Evolutionary conservation across 2,113 vertebrate species (phyloP).

Genomic region (Aplodontia rufa): DNA sequence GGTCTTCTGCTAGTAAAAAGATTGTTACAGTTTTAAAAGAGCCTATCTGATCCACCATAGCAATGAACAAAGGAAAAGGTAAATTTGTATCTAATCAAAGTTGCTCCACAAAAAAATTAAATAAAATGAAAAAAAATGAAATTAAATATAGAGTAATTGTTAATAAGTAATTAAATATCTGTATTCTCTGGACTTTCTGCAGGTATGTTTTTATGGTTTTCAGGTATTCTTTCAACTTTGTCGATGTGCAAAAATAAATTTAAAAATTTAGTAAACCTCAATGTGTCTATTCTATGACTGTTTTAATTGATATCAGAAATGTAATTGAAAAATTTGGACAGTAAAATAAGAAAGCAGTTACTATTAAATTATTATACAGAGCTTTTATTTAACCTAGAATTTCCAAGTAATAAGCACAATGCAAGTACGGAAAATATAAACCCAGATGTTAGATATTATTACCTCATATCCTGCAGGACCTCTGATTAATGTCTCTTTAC

Average conservation of each 20-base stretch:
- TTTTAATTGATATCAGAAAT: neutral
- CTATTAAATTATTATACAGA: neutral
- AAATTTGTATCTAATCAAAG: neutral
- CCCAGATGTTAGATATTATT: neutral
- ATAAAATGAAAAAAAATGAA: neutral
- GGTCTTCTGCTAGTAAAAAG: neutral
- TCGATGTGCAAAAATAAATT: neutral
- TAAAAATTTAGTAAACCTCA: neutral
- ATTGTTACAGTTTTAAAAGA: neutral
- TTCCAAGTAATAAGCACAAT: neutral
- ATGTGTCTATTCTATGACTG: neutral
- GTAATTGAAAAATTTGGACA: neutral
- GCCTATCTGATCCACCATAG: neutral
- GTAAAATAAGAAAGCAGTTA: neutral
- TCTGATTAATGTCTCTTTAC: neutral
- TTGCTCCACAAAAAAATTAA: neutral
- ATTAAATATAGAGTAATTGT: neutral
- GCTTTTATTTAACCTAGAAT: neutral
- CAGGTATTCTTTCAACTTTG: neutral
- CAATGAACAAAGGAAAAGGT: neutral
- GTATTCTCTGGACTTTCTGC: neutral
- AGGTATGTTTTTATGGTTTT: neutral
- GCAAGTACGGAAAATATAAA: neutral
- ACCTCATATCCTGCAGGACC: neutral
- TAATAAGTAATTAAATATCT: neutral